Conservation (phyloP, 2,888 invertebrate species). For the Cerastis leucographa region DNA sequence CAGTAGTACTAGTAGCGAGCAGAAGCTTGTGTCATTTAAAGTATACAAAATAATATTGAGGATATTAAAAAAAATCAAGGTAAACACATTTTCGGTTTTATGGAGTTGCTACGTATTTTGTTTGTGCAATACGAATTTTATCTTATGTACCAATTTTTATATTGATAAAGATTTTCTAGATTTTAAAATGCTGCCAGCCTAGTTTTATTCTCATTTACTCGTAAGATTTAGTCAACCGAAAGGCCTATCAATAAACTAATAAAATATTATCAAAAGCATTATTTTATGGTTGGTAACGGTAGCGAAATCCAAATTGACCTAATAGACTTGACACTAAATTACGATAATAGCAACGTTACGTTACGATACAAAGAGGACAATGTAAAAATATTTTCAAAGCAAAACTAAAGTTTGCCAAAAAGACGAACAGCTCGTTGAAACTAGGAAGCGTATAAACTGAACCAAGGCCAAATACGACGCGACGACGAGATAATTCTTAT, state of each 20-base stretch:
- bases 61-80: constrained; percentile 50
- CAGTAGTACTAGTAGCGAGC: not conserved
- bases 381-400: constrained; percentile 19
- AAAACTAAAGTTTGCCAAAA: constrained; percentile 48
- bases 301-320: constrained; percentile 31
- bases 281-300: constrained; percentile 9
- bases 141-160: not conserved
- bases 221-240: not conserved
- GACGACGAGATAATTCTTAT: constrained; percentile 79
- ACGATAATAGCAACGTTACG: constrained; percentile 1
- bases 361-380: constrained; percentile 19
- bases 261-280: constrained; percentile 6
- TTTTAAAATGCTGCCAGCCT: constrained; percentile 8
- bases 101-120: constrained; percentile 28
- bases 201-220: not conserved
- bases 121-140: constrained; percentile 19
- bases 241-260: constrained; percentile 9
- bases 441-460: constrained; percentile 75
- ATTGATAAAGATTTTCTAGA: not conserved
- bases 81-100: constrained; percentile 44
- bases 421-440: constrained; percentile 64
- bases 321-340: constrained; percentile 12
- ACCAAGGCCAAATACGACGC: constrained; percentile 76
- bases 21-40: constrained; percentile 30
- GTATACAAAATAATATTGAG: constrained; percentile 32